These are phyloP conservation scores for Diadophis punctatus DNA, from an alignment of 2,113 vertebrate genomes.

Conservation along the genomic window DNA sequence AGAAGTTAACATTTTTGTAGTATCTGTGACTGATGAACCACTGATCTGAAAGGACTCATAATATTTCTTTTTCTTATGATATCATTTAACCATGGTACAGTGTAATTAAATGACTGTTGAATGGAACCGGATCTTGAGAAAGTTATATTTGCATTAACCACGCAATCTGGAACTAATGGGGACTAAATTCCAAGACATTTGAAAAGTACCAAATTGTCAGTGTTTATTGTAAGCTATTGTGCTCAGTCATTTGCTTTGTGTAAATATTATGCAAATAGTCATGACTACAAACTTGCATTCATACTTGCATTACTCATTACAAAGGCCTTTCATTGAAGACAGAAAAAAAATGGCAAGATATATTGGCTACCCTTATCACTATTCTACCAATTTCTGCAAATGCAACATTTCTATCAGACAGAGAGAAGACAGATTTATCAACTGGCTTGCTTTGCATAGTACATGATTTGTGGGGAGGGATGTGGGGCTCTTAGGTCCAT, in stretches of 20 bases:
- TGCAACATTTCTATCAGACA: not conserved
- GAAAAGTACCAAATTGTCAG: not conserved
- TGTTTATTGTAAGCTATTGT: not conserved
- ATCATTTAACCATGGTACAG: not conserved
- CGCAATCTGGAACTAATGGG: not conserved
- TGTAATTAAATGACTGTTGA: not conserved
- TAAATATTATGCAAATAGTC: not conserved
- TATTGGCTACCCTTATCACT: not conserved
- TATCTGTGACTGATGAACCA: not conserved
- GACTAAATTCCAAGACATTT: not conserved
- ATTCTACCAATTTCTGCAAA: not conserved
- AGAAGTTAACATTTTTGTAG: not conserved
- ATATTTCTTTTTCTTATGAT: not conserved
- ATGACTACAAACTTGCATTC: not conserved
- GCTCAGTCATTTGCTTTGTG: not conserved
- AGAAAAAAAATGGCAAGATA: not conserved
- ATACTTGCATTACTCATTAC: not conserved
- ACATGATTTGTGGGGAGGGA: not conserved
- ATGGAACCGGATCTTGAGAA: not conserved
- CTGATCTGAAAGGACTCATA: not conserved
- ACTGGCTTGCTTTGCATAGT: not conserved
- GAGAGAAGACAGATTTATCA: not conserved
- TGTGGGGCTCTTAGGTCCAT: not conserved
- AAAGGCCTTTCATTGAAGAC: not conserved
- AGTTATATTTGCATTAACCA: not conserved